Conservation (phyloP, 2,113 vertebrate genomes). For the Rhynchopsitta pachyrhyncha region DNA sequence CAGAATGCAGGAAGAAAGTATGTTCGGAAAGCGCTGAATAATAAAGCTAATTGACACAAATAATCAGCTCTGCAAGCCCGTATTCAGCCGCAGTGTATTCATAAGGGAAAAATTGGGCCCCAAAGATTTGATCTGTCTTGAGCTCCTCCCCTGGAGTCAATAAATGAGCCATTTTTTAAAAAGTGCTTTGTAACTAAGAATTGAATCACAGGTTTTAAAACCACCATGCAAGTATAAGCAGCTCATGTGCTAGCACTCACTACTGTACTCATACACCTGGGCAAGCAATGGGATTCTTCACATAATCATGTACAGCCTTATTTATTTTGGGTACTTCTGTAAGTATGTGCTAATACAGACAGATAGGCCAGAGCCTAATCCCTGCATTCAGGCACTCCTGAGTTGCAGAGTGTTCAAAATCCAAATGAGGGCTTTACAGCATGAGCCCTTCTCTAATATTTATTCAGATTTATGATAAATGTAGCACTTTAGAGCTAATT, state of each 20-base stretch:
- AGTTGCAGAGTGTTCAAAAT: neutral
- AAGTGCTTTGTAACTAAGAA: neutral
- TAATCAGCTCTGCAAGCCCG: neutral
- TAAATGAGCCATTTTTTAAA: neutral
- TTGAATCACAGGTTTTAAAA: neutral
- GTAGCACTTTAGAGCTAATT: conserved; percentile 26
- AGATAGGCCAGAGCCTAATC: neutral
- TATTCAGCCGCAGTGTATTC: neutral
- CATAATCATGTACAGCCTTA: neutral
- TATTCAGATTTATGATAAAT: conserved; percentile 48
- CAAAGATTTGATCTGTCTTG: neutral
- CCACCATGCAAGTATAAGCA: neutral
- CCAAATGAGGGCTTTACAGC: neutral
- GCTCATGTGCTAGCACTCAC: neutral
- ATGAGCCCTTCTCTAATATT: conserved; percentile 27
- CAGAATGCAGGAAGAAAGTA: neutral
- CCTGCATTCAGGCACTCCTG: neutral
- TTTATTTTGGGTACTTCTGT: neutral
- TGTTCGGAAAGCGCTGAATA: neutral
- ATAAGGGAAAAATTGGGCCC: neutral
- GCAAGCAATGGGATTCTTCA: neutral
- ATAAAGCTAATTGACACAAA: neutral
- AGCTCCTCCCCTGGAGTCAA: neutral
- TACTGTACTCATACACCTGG: neutral
- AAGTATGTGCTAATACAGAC: neutral